Percentiles rank a stretch among this genome's conserved stretches.
Evolutionary conservation across 2,113 vertebrate genomes (phyloP).

Genomic region (Cathartes aura): DNA sequence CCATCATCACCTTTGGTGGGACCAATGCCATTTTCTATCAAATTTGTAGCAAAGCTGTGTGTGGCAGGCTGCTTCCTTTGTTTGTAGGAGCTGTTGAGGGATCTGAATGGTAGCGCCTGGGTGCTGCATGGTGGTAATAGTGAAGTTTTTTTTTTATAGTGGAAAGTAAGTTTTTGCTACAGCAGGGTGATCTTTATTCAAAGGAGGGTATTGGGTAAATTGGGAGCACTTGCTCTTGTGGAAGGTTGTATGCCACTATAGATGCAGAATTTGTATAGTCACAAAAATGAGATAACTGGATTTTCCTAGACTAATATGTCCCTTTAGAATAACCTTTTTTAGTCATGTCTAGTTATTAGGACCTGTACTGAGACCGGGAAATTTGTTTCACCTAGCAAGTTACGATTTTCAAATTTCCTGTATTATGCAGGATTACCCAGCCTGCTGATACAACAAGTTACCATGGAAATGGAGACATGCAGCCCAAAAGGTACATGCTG

Average conservation of each 20-base stretch:
- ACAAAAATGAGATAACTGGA: not conserved
- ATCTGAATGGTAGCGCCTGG: not conserved
- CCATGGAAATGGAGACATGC: conserved; percentile 9
- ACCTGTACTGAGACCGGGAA: not conserved
- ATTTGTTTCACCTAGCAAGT: not conserved
- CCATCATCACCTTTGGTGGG: not conserved
- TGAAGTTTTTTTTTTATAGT: not conserved
- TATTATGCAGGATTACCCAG: conserved; percentile 22
- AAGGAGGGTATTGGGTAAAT: not conserved
- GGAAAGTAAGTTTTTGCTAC: not conserved
- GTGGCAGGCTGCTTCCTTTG: not conserved
- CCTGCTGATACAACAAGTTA: not conserved
- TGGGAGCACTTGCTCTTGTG: not conserved
- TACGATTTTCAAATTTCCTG: conserved; percentile 15
- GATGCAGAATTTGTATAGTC: not conserved
- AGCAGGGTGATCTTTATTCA: not conserved
- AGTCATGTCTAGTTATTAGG: not conserved
- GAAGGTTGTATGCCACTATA: not conserved
- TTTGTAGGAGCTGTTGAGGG: not conserved
- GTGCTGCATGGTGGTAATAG: not conserved
- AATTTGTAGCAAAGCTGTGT: not conserved
- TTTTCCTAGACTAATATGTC: not conserved
- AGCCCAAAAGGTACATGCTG: conserved; percentile 24
- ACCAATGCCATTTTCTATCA: not conserved
- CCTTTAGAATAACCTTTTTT: not conserved